Evolutionary conservation across 2,888 invertebrate genomes (phyloP).

Genomic region (Euplexia lucipara): DNA sequence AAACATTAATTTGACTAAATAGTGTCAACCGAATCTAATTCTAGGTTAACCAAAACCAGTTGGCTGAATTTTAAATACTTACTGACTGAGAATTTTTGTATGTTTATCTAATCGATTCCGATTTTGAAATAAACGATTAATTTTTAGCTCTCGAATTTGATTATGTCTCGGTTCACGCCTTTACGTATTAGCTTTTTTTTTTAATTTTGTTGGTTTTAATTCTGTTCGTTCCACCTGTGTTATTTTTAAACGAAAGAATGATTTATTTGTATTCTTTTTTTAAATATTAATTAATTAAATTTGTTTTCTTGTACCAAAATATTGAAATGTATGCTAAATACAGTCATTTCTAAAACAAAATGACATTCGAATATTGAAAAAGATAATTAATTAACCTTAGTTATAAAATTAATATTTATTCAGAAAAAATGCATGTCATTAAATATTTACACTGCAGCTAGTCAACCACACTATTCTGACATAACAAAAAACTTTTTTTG

Average conservation of each 20-base stretch:
- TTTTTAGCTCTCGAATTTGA: neutral
- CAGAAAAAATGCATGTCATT: neutral
- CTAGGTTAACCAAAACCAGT: neutral
- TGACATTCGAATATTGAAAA: neutral
- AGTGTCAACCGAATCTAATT: conserved; percentile 16
- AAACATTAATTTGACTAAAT: conserved; percentile 14
- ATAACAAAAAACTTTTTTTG: too few species aligned
- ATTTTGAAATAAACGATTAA: conserved; percentile 5
- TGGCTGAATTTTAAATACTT: neutral
- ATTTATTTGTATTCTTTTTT: neutral
- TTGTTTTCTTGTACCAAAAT: neutral
- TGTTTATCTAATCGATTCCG: conserved; percentile 2
- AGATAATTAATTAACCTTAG: neutral
- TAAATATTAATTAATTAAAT: neutral
- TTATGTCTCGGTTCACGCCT: neutral
- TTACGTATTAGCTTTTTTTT: neutral
- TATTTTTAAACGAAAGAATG: neutral
- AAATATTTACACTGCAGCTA: too few species aligned
- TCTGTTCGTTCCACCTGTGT: neutral
- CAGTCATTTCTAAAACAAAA: neutral
- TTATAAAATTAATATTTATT: conserved; percentile 6
- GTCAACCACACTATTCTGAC: too few species aligned
- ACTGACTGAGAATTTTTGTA: neutral
- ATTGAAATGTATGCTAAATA: conserved; percentile 1
- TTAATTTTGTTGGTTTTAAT: conserved; percentile 12